Conservation (phyloP, 2,797 vertebrate species). For the Rhabdophis nuchalis region DNA sequence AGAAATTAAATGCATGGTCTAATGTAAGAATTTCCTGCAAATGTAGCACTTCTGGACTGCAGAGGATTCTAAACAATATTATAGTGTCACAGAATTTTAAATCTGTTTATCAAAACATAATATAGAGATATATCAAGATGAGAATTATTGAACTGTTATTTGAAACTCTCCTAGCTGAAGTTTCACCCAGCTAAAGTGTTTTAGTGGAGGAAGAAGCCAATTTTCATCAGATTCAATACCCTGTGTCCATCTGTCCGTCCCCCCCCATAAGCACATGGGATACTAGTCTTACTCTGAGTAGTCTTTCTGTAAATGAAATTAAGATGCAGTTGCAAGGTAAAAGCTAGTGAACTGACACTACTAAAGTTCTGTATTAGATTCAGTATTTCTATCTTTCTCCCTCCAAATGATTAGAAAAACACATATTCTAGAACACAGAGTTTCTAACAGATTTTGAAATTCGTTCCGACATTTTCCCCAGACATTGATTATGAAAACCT, state of each 20-base stretch:
- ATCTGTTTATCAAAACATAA: conserved; percentile 52
- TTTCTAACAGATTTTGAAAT: conserved; percentile 34
- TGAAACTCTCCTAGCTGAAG: not conserved
- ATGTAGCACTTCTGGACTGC: not conserved
- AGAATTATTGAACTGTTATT: not conserved
- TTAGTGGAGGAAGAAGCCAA: not conserved
- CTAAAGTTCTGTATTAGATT: not conserved
- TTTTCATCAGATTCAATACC: not conserved
- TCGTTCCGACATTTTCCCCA: not conserved
- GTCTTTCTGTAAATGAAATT: not conserved
- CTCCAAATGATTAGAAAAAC: not conserved
- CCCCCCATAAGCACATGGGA: not conserved
- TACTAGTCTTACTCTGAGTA: not conserved
- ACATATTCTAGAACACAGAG: conserved; percentile 1
- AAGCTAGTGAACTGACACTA: not conserved
- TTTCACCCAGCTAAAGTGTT: not conserved
- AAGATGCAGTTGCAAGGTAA: not conserved
- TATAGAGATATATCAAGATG: conserved; percentile 27
- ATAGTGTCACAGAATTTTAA: conserved; percentile 48
- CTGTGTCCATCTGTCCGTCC: no score
- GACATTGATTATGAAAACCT: conserved; percentile 5
- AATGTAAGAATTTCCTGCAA: conserved; percentile 41
- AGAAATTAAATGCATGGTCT: conserved; percentile 64
- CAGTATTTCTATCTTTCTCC: not conserved
- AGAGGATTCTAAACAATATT: conserved; percentile 38